Evolutionary conservation across 2,888 invertebrate species (phyloP).

Genomic region (Macrophya annulata): DNA sequence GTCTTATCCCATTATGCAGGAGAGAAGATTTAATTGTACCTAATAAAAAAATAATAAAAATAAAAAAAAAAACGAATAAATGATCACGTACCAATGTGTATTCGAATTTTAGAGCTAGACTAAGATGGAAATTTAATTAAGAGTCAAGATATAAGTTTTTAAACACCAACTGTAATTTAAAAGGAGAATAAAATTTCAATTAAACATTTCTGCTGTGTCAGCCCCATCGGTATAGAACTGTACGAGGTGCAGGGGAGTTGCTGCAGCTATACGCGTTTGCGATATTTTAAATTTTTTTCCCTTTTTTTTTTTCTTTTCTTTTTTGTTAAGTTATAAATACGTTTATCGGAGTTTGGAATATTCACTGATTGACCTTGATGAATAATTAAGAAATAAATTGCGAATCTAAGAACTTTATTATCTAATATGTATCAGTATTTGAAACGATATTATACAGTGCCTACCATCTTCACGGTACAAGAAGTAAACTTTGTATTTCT

Average conservation of each 20-base stretch:
- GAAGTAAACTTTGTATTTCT: constrained; percentile 33
- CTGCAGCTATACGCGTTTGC: constrained; percentile 10
- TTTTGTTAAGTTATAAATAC: background rate
- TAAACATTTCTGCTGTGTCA: constrained; percentile 38
- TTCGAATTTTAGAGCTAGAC: constrained; percentile 12
- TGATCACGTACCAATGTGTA: constrained; percentile 26
- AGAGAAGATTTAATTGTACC: constrained; percentile 43
- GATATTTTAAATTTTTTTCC: background rate
- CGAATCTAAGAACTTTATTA: background rate
- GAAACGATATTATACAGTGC: constrained; percentile 2
- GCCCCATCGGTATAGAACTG: background rate
- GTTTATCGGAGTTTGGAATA: background rate
- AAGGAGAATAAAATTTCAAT: constrained; percentile 43
- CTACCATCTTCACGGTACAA: background rate
- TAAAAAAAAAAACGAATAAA: no score
- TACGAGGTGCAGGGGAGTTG: background rate
- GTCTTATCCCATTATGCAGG: constrained; percentile 3
- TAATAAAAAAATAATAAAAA: constrained; percentile 31
- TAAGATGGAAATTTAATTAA: constrained; percentile 39
- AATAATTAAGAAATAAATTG: constrained; percentile 6
- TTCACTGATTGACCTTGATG: background rate
- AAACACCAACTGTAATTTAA: constrained; percentile 22
- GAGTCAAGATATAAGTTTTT: constrained; percentile 35
- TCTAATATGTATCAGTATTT: background rate
- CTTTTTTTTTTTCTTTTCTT: background rate